phyloP scores from a whole-genome alignment of 2,113 vertebrate genomes.

The Cairina moschata region DNA sequence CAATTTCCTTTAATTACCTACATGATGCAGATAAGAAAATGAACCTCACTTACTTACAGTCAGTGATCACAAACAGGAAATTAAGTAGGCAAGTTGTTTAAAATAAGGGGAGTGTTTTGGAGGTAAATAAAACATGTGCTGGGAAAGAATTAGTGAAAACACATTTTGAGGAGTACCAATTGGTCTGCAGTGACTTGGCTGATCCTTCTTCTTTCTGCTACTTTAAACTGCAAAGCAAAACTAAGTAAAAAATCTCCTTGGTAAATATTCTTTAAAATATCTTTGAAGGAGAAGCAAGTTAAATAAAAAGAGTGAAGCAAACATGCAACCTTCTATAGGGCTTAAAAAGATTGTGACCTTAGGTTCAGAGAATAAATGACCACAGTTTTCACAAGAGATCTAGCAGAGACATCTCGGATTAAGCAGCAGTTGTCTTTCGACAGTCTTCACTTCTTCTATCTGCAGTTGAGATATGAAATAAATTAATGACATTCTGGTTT shows the following conservation, averaged over 20 bases:
- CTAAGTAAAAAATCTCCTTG: slow-evolving; percentile 70
- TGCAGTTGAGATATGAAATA: slow-evolving; percentile 28
- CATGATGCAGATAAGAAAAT: slow-evolving; percentile 90
- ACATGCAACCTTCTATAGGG: slow-evolving; percentile 73
- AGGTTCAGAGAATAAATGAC: slow-evolving; percentile 76
- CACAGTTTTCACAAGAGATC: slow-evolving; percentile 73
- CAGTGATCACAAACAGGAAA: slow-evolving; percentile 85
- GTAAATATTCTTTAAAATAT: slow-evolving; percentile 77
- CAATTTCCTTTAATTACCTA: slow-evolving; percentile 93
- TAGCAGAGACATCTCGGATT: slow-evolving; percentile 68
- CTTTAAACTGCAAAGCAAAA: slow-evolving; percentile 67
- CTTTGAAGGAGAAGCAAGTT: slow-evolving; percentile 64
- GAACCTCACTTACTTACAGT: slow-evolving; percentile 82
- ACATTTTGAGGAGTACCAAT: slow-evolving; percentile 48
- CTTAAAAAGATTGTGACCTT: slow-evolving; percentile 76
- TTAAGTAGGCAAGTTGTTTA: slow-evolving; percentile 83
- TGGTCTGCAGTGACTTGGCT: slow-evolving; percentile 47
- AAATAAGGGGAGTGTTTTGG: slow-evolving; percentile 78
- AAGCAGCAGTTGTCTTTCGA: slow-evolving; percentile 70
- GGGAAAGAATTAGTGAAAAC: slow-evolving; percentile 10
- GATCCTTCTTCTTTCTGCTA: slow-evolving; percentile 61
- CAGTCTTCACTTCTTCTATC: slow-evolving; percentile 57
- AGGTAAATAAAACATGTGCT: slow-evolving; percentile 76
- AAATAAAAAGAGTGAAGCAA: slow-evolving; percentile 74
- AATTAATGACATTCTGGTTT: slow-evolving; percentile 32